Evolutionary conservation across 2,888 invertebrate genomes (phyloP).

Genomic region (Exephanes ischioxanthus): DNA sequence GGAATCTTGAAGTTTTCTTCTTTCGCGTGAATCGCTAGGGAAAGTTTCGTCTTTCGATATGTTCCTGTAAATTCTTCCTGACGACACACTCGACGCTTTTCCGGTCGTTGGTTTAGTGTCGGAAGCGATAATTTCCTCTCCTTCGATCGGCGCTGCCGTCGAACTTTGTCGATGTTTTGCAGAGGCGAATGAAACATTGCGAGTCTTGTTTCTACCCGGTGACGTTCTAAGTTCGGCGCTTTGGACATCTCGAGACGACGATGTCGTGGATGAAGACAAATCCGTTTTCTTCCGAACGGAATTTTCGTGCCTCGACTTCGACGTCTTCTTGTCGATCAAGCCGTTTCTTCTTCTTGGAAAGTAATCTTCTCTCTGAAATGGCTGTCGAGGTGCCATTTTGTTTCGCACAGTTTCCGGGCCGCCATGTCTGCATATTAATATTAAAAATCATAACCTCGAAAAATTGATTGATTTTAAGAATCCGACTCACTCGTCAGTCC

Average conservation of each 20-base stretch:
- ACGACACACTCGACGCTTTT: slow-evolving; percentile 8
- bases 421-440: slow-evolving; percentile 17
- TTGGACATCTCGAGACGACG: background rate
- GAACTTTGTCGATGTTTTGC: slow-evolving; percentile 10
- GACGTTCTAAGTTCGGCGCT: background rate
- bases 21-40: background rate
- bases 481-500: slow-evolving; percentile 59
- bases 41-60: slow-evolving; percentile 26
- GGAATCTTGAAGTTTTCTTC: background rate
- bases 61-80: background rate
- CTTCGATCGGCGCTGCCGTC: background rate
- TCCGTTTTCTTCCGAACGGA: background rate
- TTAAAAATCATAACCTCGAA: slow-evolving; percentile 11
- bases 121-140: background rate
- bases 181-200: background rate
- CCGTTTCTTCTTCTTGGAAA: slow-evolving; percentile 8
- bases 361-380: slow-evolving; percentile 1
- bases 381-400: slow-evolving; percentile 21
- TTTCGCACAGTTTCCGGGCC: background rate
- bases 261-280: background rate
- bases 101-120: background rate
- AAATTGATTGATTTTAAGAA: background rate
- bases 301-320: slow-evolving; percentile 12
- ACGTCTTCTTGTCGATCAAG: slow-evolving; percentile 13
- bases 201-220: background rate